These are phyloP conservation scores for Lydus trimaculatus DNA, from an alignment of 2,888 invertebrate species.

Conservation along the genomic window DNA sequence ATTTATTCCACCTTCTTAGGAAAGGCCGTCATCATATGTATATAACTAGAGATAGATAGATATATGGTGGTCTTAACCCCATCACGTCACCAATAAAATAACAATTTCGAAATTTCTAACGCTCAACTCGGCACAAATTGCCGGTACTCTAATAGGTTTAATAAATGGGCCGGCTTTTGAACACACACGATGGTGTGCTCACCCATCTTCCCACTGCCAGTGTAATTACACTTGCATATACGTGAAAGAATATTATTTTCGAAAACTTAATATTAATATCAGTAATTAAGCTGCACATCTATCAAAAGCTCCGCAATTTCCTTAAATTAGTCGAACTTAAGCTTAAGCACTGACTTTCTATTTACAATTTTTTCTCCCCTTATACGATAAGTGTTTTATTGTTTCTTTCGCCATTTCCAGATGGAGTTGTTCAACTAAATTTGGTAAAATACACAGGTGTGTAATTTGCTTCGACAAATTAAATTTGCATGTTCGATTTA, in stretches of 20 bases:
- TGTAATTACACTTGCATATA: conserved; percentile 44
- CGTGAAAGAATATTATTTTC: conserved; percentile 37
- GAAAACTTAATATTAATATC: neutral
- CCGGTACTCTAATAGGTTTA: conserved; percentile 44
- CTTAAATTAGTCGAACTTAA: too few relatives aligned
- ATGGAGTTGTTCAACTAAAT: too few relatives aligned
- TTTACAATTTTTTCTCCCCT: too few relatives aligned
- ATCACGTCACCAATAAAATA: conserved; percentile 13
- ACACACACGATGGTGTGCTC: conserved; percentile 47
- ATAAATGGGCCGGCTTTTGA: conserved; percentile 45
- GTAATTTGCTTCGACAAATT: neutral
- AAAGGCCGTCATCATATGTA: conserved; percentile 13
- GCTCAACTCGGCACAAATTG: conserved; percentile 36
- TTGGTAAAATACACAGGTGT: too few relatives aligned
- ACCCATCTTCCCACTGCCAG: conserved; percentile 42
- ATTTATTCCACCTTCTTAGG: conserved; percentile 6
- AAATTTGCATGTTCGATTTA: conserved; percentile 4
- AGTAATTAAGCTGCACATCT: neutral
- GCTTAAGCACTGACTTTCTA: too few relatives aligned
- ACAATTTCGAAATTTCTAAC: conserved; percentile 37
- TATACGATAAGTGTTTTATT: too few relatives aligned
- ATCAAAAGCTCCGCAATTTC: too few relatives aligned
- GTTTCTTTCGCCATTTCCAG: too few relatives aligned
- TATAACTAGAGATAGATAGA: neutral
- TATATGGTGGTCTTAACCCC: conserved; percentile 7